phyloP scores from a whole-genome alignment of 2,113 vertebrate species.

The Heterotis niloticus region DNA sequence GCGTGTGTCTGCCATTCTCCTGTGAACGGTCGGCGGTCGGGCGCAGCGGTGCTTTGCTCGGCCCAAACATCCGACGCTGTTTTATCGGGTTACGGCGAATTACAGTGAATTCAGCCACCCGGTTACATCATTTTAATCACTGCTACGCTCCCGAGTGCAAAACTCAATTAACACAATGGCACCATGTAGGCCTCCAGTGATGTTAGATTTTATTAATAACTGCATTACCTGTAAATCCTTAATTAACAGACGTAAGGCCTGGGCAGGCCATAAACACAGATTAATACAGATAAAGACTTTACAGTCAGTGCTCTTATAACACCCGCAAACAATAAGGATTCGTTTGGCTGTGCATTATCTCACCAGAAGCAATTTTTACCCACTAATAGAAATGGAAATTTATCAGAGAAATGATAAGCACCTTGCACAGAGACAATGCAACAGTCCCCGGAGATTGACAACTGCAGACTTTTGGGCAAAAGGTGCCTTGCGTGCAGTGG shows the following conservation, averaged over 20 bases:
- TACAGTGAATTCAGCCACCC: neutral
- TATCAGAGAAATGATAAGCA: neutral
- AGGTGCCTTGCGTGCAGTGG: conserved; percentile 4
- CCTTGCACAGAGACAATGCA: neutral
- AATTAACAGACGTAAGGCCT: neutral
- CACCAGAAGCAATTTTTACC: neutral
- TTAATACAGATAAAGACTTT: neutral
- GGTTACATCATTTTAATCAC: conserved; percentile 1
- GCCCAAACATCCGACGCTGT: neutral
- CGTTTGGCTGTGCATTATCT: conserved; percentile 7
- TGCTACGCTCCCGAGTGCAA: neutral
- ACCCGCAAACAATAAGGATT: conserved; percentile 5
- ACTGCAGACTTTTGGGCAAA: neutral
- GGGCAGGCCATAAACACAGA: neutral
- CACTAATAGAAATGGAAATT: conserved; percentile 8
- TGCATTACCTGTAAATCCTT: conserved; percentile 18
- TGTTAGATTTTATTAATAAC: conserved; percentile 21
- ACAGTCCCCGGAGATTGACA: neutral
- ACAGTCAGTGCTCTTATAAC: neutral
- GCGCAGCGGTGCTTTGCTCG: neutral
- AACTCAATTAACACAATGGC: neutral
- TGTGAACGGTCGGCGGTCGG: too few relatives aligned
- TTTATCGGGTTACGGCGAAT: neutral
- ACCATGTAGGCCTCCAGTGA: neutral
- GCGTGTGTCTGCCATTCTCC: neutral